These are phyloP conservation scores for Girardinus metallicus DNA, from an alignment of 2,797 vertebrate species.

Conservation along the genomic window DNA sequence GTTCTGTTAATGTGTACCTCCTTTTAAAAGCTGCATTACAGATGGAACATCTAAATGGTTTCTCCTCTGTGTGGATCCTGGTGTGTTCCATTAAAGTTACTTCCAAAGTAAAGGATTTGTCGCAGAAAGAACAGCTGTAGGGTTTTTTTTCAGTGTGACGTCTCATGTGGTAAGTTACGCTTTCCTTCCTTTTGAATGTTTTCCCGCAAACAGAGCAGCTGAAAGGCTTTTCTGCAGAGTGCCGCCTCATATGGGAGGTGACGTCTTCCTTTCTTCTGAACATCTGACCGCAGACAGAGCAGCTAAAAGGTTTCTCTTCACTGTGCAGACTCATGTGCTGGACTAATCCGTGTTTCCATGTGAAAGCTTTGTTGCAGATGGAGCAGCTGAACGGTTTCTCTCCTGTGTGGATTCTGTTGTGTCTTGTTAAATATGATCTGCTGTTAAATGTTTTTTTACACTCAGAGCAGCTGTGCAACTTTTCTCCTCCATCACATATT, in stretches of 20 bases:
- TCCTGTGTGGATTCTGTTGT: constrained; percentile 3
- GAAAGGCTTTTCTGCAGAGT: neutral
- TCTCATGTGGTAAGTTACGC: neutral
- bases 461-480: neutral
- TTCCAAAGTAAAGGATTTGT: constrained; percentile 6
- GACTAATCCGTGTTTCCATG: constrained; percentile 16
- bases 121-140: constrained; percentile 5
- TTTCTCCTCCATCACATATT: neutral
- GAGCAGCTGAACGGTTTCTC: constrained; percentile 12
- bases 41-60: constrained; percentile 5
- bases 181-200: neutral
- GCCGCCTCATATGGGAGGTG: neutral
- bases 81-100: constrained; percentile 5
- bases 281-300: neutral
- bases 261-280: neutral
- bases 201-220: constrained; percentile 3
- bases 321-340: constrained; percentile 10
- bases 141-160: constrained; percentile 11
- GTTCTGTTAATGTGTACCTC: constrained; percentile 16
- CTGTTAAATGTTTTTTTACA: neutral
- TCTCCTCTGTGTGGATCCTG: neutral
- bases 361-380: constrained; percentile 2
- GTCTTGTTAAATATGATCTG: constrained; percentile 2
- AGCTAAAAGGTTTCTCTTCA: constrained; percentile 6
- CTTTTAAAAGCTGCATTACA: constrained; percentile 4